phyloP scores from a whole-genome alignment of 2,797 vertebrate species.

The Chelon auratus region DNA sequence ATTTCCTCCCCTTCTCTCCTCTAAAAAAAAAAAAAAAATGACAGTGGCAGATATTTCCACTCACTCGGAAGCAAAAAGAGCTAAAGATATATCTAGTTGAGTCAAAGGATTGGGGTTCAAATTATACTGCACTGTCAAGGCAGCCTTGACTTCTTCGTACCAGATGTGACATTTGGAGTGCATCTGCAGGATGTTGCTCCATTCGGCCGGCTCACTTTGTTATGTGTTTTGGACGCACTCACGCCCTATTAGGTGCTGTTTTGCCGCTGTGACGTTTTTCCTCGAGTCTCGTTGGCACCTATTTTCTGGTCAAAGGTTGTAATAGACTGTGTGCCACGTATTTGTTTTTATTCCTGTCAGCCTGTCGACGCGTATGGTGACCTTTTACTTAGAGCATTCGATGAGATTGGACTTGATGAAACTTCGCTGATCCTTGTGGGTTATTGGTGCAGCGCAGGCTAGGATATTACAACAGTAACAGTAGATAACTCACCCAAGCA shows the following conservation, averaged over 20 bases:
- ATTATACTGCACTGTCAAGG: conserved; percentile 74
- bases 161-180: conserved; percentile 73
- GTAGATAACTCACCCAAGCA: neutral
- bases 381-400: conserved; percentile 27
- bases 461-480: neutral
- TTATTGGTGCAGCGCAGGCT: conserved; percentile 4
- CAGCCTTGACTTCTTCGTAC: conserved; percentile 69
- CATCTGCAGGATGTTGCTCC: conserved; percentile 66
- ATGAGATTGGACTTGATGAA: conserved; percentile 17
- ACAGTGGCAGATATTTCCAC: conserved; percentile 74
- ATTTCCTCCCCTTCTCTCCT: conserved; percentile 65
- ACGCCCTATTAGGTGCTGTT: conserved; percentile 54
- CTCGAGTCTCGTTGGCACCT: conserved; percentile 22
- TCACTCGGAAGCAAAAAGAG: conserved; percentile 67
- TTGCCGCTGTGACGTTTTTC: conserved; percentile 41
- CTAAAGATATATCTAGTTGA: conserved; percentile 70
- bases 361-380: conserved; percentile 2
- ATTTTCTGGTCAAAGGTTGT: conserved; percentile 28
- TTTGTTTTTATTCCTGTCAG: neutral
- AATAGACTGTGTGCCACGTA: neutral
- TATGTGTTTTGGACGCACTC: conserved; percentile 59
- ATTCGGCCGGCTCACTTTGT: conserved; percentile 65
- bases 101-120: conserved; percentile 75
- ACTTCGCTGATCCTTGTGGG: conserved; percentile 17
- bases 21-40: conserved; percentile 51